A percentile compares a stretch with the other conserved stretches of the same genome.
Evolutionary conservation across 1,140 invertebrate species (phyloP).

Genomic region (Drosophila takahashii): DNA sequence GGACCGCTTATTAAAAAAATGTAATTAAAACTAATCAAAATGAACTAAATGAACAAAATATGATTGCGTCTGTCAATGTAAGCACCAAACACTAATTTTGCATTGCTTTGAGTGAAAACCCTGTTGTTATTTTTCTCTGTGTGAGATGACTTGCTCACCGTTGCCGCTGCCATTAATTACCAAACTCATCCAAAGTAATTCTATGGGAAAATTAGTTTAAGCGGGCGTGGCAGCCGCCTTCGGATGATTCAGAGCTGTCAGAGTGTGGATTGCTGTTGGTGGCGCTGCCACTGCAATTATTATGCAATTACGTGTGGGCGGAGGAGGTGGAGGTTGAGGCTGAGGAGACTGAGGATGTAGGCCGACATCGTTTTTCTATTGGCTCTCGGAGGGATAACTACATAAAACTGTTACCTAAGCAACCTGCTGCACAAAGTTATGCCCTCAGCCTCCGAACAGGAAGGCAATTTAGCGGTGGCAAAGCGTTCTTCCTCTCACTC

Average conservation of each 20-base stretch:
- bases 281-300: slow-evolving; percentile 64
- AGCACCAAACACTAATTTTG: too few species aligned
- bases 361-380: slow-evolving; percentile 30
- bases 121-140: not conserved
- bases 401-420: slow-evolving; percentile 81
- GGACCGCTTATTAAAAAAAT: too few species aligned
- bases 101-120: too few species aligned
- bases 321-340: not conserved
- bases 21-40: too few species aligned
- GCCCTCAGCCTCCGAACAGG: slow-evolving; percentile 35
- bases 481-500: slow-evolving; percentile 20
- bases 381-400: slow-evolving; percentile 62
- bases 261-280: slow-evolving; percentile 48
- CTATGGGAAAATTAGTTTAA: slow-evolving; percentile 80
- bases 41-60: too few species aligned
- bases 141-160: slow-evolving; percentile 34
- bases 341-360: slow-evolving; percentile 12
- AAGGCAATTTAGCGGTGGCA: slow-evolving; percentile 68
- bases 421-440: slow-evolving; percentile 79
- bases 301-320: slow-evolving; percentile 65
- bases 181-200: slow-evolving; percentile 82
- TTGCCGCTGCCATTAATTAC: slow-evolving; percentile 71
- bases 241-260: slow-evolving; percentile 52
- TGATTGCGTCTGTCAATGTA: too few species aligned
- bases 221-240: slow-evolving; percentile 33